A percentile compares a stretch with the other conserved stretches of the same genome.
Conservation (phyloP, 1,140 invertebrate genomes). For the Pseudomyrmex gracilis region DNA sequence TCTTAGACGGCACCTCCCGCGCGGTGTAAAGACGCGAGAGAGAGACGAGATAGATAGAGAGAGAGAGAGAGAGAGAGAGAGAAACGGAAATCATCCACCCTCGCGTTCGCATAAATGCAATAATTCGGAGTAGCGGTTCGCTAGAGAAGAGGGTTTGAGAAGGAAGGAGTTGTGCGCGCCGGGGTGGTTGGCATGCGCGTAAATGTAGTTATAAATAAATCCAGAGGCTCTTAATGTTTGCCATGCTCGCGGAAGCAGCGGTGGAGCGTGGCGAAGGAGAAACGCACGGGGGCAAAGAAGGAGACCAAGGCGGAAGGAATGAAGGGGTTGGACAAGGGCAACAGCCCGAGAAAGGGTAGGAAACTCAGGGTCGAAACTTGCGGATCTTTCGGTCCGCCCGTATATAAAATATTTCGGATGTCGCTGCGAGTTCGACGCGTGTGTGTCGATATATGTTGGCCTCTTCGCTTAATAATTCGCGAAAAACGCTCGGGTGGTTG, state of each 20-base stretch:
- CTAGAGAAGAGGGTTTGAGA: constrained; percentile 74
- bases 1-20: constrained; percentile 26
- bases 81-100: constrained; percentile 23
- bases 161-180: constrained; percentile 61
- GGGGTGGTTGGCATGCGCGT: constrained; percentile 81
- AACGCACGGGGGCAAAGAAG: constrained; percentile 41
- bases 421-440: background rate
- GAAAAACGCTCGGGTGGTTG: constrained; percentile 15
- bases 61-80: background rate
- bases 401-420: background rate
- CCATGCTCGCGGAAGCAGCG: constrained; percentile 67
- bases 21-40: background rate
- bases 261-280: constrained; percentile 46
- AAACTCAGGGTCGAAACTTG: constrained; percentile 29
- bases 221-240: constrained; percentile 85
- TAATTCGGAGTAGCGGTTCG: constrained; percentile 79
- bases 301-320: constrained; percentile 49
- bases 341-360: constrained; percentile 28
- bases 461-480: background rate
- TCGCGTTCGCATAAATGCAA: constrained; percentile 81
- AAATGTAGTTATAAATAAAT: constrained; percentile 87
- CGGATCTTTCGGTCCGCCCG: background rate
- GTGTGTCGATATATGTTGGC: background rate
- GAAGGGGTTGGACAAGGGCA: background rate
- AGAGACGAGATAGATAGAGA: constrained; percentile 23